These are phyloP conservation scores for Melanogrammus aeglefinus DNA, from an alignment of 2,797 vertebrate genomes.

Conservation along the genomic window DNA sequence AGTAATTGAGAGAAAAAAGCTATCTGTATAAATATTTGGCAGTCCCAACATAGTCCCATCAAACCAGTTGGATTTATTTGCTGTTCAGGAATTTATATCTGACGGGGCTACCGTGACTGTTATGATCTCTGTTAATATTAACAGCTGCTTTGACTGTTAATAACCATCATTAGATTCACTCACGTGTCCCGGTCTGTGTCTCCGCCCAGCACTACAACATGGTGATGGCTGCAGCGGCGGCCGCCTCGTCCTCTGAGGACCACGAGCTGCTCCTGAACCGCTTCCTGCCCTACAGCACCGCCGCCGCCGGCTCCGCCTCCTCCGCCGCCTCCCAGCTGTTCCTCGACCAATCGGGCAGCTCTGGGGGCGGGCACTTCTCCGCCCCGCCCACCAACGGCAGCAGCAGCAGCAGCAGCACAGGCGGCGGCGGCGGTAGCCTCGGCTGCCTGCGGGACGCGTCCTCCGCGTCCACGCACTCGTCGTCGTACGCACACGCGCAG, in stretches of 20 bases:
- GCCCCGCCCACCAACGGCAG: constrained; percentile 74
- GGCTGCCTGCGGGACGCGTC: constrained; percentile 86
- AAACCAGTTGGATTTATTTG: not conserved
- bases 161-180: not conserved
- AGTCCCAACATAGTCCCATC: not conserved
- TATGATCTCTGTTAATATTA: too few relatives aligned
- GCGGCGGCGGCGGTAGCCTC: constrained; percentile 74
- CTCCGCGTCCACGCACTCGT: constrained; percentile 54
- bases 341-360: constrained; percentile 85
- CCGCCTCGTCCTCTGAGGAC: constrained; percentile 87
- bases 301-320: constrained; percentile 33
- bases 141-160: too few relatives aligned
- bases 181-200: not conserved
- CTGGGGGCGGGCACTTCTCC: constrained; percentile 73
- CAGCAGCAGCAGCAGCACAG: constrained; percentile 82
- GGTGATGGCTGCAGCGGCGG: constrained; percentile 89
- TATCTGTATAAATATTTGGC: not conserved
- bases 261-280: constrained; percentile 91
- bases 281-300: constrained; percentile 88
- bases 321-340: constrained; percentile 88
- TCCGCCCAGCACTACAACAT: constrained; percentile 90
- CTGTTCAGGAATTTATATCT: not conserved
- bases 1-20: not conserved
- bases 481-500: not conserved
- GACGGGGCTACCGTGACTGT: not conserved